These are phyloP conservation scores for Aulostomus chinensis DNA, from an alignment of 2,797 vertebrate species.

Conservation along the genomic window DNA sequence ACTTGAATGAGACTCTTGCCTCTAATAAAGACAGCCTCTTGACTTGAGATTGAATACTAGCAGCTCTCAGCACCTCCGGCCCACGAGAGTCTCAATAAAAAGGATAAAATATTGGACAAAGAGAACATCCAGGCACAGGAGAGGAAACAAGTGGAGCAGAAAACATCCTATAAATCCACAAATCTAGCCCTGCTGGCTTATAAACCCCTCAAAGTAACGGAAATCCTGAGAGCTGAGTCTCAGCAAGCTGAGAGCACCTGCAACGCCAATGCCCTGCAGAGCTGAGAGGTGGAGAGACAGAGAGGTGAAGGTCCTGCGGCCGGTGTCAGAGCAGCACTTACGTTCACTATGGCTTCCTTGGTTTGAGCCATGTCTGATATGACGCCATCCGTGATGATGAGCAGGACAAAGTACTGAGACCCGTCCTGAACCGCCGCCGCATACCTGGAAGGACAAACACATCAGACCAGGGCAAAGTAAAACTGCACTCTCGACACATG, in stretches of 20 bases:
- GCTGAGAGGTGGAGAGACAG: not conserved
- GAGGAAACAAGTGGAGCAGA: slow-evolving; percentile 51
- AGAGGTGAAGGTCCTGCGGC: slow-evolving; percentile 8
- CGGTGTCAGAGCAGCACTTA: slow-evolving; percentile 74
- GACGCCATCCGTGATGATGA: slow-evolving; percentile 97
- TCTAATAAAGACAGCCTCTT: slow-evolving; percentile 36
- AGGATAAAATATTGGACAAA: slow-evolving; percentile 30
- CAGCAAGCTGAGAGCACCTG: slow-evolving; percentile 38
- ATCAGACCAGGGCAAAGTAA: slow-evolving; percentile 1
- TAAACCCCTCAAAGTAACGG: slow-evolving; percentile 40
- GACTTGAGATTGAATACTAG: slow-evolving; percentile 36
- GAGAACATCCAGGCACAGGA: slow-evolving; percentile 18
- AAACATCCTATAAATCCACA: slow-evolving; percentile 57
- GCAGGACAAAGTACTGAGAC: slow-evolving; percentile 94
- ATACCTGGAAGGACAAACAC: slow-evolving; percentile 73
- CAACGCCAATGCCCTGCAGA: slow-evolving; percentile 17
- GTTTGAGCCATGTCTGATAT: slow-evolving; percentile 99
- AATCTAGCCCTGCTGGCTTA: slow-evolving; percentile 38
- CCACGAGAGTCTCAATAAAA: slow-evolving; percentile 21
- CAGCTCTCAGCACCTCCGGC: slow-evolving; percentile 18
- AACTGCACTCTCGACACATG: not conserved
- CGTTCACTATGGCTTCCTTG: slow-evolving; percentile 96
- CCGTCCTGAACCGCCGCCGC: slow-evolving; percentile 89
- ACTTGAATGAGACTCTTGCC: not conserved
- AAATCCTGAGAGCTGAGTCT: slow-evolving; percentile 23